Evolutionary conservation across 1,140 invertebrate genomes (phyloP), one percentile per base, ranked within the genome.

Genomic region (Drosophila albomicans): DNA sequence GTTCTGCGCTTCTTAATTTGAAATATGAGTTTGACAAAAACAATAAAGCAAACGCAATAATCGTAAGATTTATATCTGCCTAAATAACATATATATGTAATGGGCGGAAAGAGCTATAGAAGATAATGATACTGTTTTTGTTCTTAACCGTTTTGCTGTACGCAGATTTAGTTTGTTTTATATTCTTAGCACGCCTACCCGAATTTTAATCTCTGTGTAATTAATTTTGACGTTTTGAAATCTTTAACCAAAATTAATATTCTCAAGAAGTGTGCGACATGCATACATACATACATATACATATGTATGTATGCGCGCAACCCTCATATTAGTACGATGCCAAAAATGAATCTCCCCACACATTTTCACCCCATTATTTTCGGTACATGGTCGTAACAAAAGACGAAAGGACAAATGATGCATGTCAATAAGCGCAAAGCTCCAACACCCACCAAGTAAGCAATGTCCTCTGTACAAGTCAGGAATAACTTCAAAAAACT

Each of bases 161-260:
- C 20, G 20, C 20, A 20, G 0, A 20, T 20, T 20, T 20, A 20
- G 20, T 20, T 20, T 20, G 20, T 20, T 20, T 20, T 20, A 20
- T 20, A 20, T 20, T 20, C 20, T 20, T 20, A 20, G 3, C 20
- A 20, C 20, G 20, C 20, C 20, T 20, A 20, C 3, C 20, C 20
- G 20, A 20, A 20, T 20, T 20, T 20, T 20, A 20, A 20, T 20
- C 20, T 20, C 46, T 79, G 56, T 68, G 70, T 69, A 81, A 64
- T 72, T 78, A 87, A 20, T 20, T 20, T 32, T 32, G 30, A 32
- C 30, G 20, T 20, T 20, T 20, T 20, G 20, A 20, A 32, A 32
- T 7, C 5, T 87, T 82, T 86, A 87, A 87, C 80, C 77, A 81
- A 86, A 86, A 85, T 86, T 86, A 86, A 86, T 85, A 86, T 86